Evolutionary conservation across 1,140 invertebrate genomes (phyloP).

Genomic region (Aphelinus atriplicis): DNA sequence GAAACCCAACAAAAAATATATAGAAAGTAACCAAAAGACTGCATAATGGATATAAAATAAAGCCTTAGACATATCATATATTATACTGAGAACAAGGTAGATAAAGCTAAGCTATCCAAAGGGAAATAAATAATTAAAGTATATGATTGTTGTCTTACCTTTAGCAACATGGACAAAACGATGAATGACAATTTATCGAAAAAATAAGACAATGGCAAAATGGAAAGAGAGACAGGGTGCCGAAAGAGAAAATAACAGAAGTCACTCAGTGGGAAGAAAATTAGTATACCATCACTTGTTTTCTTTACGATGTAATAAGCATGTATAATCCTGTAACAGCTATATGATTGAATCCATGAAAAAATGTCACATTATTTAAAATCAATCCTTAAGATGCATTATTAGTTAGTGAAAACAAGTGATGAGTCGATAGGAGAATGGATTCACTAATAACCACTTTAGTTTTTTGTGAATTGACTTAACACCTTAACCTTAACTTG

Average conservation of each 20-base stretch:
- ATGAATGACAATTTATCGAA: constrained; percentile 37
- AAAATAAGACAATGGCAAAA: constrained; percentile 32
- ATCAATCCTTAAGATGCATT: too few species aligned
- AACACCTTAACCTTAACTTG: background rate
- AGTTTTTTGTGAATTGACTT: constrained; percentile 12
- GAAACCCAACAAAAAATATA: background rate
- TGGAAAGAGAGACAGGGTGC: constrained; percentile 29
- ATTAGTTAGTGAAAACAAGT: constrained; percentile 12
- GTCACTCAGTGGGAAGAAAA: constrained; percentile 4
- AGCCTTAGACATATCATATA: background rate
- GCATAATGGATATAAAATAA: background rate
- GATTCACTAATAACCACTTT: background rate
- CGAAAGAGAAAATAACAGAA: constrained; percentile 3
- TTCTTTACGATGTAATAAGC: background rate
- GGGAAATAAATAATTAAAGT: constrained; percentile 32
- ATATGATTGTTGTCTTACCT: constrained; percentile 34
- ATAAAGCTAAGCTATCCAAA: constrained; percentile 20
- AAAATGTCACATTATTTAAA: too few species aligned
- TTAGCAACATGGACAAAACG: constrained; percentile 40
- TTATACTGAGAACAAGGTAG: background rate
- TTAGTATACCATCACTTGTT: constrained; percentile 22
- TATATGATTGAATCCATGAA: too few species aligned
- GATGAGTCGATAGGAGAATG: constrained; percentile 10
- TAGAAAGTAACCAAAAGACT: constrained; percentile 6
- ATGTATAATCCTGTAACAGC: too few species aligned